phyloP scores from a whole-genome alignment of 2,113 vertebrate species.

The Cynocephalus volans region DNA sequence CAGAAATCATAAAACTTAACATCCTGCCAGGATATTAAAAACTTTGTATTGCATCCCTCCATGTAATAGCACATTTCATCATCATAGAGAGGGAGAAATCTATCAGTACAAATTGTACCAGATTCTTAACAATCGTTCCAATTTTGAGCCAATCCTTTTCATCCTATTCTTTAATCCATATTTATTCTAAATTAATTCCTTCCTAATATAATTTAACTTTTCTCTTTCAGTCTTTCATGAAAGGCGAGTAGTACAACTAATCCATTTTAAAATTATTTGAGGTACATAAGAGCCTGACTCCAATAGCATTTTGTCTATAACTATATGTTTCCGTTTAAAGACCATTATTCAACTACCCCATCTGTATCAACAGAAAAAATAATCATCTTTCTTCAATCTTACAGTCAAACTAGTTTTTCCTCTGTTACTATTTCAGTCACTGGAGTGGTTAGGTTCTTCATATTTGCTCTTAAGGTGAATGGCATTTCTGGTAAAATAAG shows the following conservation, averaged over 20 bases:
- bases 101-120: not conserved
- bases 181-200: slow-evolving; percentile 54
- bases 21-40: slow-evolving; percentile 37
- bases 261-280: slow-evolving; percentile 10
- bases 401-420: slow-evolving; percentile 32
- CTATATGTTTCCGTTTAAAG: slow-evolving; percentile 14
- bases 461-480: slow-evolving; percentile 38
- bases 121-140: not conserved
- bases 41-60: not conserved
- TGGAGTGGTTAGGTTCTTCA: not conserved
- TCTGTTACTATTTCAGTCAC: not conserved
- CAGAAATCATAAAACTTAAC: slow-evolving; percentile 30
- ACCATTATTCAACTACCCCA: slow-evolving; percentile 37
- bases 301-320: slow-evolving; percentile 30
- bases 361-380: not conserved
- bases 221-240: slow-evolving; percentile 46
- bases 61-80: not conserved
- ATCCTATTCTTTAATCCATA: not conserved
- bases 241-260: slow-evolving; percentile 20
- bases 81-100: slow-evolving; percentile 26
- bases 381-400: slow-evolving; percentile 18
- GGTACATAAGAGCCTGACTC: not conserved
- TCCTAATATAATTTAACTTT: slow-evolving; percentile 61
- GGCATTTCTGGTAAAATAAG: slow-evolving; percentile 32
- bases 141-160: not conserved